A percentile compares a stretch with the other conserved stretches of the same genome.
Conservation (phyloP, 2,797 vertebrate genomes). For the Pogoniulus pusillus region DNA sequence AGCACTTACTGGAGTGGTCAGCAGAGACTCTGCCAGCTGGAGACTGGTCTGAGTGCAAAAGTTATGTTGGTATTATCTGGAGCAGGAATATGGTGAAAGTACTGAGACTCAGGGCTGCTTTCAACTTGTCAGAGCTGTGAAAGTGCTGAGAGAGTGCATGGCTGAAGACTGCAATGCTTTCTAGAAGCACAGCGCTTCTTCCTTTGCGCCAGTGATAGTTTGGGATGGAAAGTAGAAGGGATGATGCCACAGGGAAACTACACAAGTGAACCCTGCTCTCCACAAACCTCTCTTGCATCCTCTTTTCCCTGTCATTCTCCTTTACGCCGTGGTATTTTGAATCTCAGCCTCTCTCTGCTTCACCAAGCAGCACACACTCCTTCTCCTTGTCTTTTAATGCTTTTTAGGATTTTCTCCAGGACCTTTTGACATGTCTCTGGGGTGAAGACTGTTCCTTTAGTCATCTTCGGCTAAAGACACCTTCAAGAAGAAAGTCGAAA, state of each 20-base stretch:
- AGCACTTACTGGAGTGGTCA: rapidly evolving
- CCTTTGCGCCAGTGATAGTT: neutral
- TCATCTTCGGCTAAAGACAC: conserved; percentile 67
- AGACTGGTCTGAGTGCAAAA: neutral
- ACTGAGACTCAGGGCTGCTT: neutral
- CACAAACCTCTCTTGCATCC: neutral
- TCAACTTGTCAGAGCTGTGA: neutral
- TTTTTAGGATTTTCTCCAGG: conserved; percentile 73
- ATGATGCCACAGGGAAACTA: neutral
- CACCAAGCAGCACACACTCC: conserved; percentile 50
- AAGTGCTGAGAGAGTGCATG: rapidly evolving
- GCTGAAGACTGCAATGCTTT: neutral
- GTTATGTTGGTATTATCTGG: neutral
- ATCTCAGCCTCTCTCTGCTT: conserved; percentile 1
- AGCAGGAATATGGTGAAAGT: neutral
- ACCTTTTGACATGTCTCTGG: conserved; percentile 71
- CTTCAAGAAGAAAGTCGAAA: conserved; percentile 71
- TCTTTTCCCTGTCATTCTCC: neutral
- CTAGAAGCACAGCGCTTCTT: neutral
- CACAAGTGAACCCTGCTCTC: neutral
- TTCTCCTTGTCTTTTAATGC: conserved; percentile 66
- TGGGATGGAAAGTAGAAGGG: neutral
- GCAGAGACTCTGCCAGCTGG: neutral
- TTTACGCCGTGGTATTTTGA: neutral
- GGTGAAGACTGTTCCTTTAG: conserved; percentile 71